Percentiles rank a stretch among this genome's conserved stretches.
Evolutionary conservation across 2,113 vertebrate species (phyloP).

Genomic region (Oxygymnocypris stewartii): DNA sequence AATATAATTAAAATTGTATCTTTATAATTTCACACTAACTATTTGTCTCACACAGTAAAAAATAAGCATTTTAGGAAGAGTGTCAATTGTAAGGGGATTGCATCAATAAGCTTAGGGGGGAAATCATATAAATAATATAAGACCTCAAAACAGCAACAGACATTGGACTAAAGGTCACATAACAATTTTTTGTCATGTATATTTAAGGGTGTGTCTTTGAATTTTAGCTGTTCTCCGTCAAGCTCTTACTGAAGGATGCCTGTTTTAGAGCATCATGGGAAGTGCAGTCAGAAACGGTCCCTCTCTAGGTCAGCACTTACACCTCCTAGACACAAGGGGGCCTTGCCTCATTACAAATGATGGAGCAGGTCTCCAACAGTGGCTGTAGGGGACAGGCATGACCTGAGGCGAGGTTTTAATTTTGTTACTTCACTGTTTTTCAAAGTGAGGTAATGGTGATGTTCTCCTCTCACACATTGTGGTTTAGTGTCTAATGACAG

Average conservation of each 20-base stretch:
- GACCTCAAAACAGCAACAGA: neutral
- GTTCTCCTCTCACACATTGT: neutral
- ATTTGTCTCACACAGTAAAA: neutral
- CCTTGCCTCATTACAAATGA: conserved; percentile 50
- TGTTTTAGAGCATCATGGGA: neutral
- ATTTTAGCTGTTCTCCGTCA: neutral
- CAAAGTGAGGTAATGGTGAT: neutral
- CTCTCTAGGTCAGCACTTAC: conserved; percentile 35
- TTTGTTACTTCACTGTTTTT: neutral
- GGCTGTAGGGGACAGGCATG: neutral
- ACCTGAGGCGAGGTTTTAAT: neutral
- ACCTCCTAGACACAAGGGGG: conserved; percentile 51
- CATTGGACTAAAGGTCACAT: neutral
- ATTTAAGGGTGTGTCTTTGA: neutral
- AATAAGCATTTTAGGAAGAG: neutral
- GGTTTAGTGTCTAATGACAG: neutral
- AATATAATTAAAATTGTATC: neutral
- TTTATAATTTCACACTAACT: too few species aligned
- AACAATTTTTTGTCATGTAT: neutral
- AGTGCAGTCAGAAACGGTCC: neutral
- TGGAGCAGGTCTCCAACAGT: conserved; percentile 28
- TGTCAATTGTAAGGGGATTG: neutral
- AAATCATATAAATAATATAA: neutral
- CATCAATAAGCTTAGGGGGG: neutral
- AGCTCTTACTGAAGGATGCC: neutral